phyloP scores from a whole-genome alignment of 2,113 vertebrate species.

The Cryptoleucopteryx plumbea region DNA sequence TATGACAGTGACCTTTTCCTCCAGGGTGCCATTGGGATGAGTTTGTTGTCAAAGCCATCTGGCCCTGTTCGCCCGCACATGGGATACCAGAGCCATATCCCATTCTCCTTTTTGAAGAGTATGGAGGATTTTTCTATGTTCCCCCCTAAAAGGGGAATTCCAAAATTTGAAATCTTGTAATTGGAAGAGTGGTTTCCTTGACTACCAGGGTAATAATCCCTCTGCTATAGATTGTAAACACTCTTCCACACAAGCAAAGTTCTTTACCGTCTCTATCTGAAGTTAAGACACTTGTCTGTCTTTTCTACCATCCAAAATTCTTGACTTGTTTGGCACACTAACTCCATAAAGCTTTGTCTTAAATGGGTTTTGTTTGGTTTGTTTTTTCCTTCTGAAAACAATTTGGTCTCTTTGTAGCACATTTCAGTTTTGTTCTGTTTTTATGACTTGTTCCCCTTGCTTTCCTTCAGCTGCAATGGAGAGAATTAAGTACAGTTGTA shows the following conservation, averaged over 20 bases:
- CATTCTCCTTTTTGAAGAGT: background rate
- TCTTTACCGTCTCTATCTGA: background rate
- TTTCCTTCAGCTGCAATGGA: background rate
- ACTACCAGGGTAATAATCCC: background rate
- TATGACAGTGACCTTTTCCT: background rate
- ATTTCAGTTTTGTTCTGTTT: background rate
- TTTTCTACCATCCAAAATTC: background rate
- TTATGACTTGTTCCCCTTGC: background rate
- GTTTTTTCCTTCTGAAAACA: background rate
- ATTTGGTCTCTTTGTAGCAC: background rate
- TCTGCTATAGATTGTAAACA: background rate
- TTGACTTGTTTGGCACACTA: background rate
- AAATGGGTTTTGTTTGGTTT: conserved; percentile 3
- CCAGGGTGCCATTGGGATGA: rapidly evolving
- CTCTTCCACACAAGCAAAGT: background rate
- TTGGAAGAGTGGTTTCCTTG: background rate
- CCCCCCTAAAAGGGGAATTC: background rate
- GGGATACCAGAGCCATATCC: background rate
- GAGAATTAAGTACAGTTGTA: conserved; percentile 25
- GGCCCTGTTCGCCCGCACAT: background rate
- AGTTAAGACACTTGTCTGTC: background rate
- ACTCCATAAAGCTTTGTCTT: background rate
- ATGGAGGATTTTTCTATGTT: background rate
- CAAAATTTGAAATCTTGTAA: background rate
- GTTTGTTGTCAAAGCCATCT: background rate